phyloP scores from a whole-genome alignment of 1,140 invertebrate genomes.

The Aphaenogaster ashmeadi region DNA sequence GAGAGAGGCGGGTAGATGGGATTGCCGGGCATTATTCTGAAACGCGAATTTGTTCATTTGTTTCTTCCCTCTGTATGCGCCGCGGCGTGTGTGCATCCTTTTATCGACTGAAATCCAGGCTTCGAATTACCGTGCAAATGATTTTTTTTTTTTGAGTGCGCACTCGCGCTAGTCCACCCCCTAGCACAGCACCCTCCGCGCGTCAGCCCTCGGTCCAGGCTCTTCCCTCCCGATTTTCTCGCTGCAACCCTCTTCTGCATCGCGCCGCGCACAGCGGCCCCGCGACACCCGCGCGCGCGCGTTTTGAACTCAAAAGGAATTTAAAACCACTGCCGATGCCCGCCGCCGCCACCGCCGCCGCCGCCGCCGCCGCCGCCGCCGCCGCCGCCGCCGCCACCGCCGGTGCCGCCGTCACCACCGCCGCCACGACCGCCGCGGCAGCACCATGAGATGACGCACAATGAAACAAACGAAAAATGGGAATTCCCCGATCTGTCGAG shows the following conservation, averaged over 20 bases:
- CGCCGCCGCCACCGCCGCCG: constrained; percentile 7
- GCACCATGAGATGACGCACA: constrained; percentile 67
- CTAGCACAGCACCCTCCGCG: constrained; percentile 26
- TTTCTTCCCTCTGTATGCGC: constrained; percentile 87
- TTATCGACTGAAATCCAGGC: constrained; percentile 88
- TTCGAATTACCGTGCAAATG: constrained; percentile 88
- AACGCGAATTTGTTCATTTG: constrained; percentile 88
- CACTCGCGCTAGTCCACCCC: constrained; percentile 69
- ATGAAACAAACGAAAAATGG: constrained; percentile 63
- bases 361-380: constrained; percentile 49
- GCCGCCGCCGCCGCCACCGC: constrained; percentile 75
- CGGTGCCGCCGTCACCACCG: constrained; percentile 12
- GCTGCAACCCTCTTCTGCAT: constrained; percentile 63
- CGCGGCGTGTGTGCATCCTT: constrained; percentile 86
- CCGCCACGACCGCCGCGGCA: constrained; percentile 29
- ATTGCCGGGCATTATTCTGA: constrained; percentile 87
- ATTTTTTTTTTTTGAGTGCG: constrained; percentile 85
- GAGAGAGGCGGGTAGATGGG: constrained; percentile 84
- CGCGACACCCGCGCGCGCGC: constrained; percentile 63
- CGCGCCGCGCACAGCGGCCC: constrained; percentile 73
- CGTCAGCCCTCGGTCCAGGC: constrained; percentile 42
- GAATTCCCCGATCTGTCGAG: constrained; percentile 63
- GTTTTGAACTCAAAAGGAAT: constrained; percentile 85
- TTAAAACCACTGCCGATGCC: constrained; percentile 84
- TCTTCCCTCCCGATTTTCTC: constrained; percentile 66